Evolutionary conservation across 2,888 invertebrate genomes (phyloP), one percentile per base, ranked within the genome.

Genomic region (Limnephilus lunatus): DNA sequence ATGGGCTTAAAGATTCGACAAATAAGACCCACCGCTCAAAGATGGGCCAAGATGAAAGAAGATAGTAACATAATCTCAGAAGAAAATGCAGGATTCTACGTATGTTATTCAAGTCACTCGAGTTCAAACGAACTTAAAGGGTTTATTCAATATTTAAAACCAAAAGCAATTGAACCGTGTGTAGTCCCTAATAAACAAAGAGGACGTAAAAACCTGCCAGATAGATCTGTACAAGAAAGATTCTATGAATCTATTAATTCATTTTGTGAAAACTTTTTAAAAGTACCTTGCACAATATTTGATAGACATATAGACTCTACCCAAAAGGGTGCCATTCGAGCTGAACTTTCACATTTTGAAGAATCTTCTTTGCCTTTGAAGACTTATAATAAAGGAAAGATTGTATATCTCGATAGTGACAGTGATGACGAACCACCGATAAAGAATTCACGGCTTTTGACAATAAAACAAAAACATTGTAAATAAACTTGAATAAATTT

Each of bases 51-150:
- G n/a, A 95, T 95, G 94, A 94, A 94, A 93, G 92, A 94, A 68
- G 92, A 94, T 1, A 94, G 95, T 0, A 93, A 94, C 2, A 94
- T 95, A 14, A 94, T 48, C 48, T 95, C 0, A 94, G 92, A 92
- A 85, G 48, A 91, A 5, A 25, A 39, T 86, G 92, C 94, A 39
- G 94, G 94, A 25, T 83, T 93, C 0, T 92, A 91, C 89, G 96
- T 97, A 0, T 97, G 97, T 94, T 98, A 97, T 94, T 97, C 98
- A 0, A 97, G 97, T 32, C 98, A 98, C 94, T 97, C 98, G 5
- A 98, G 98, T 3, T 97, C 97, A 90, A 95, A 95, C 32, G 98
- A 98, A 95, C 95, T 98, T 0, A 94, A 96, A 85, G 96, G 97
- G 94, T 97, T 98, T 92, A 95, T 98, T 0, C 95, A 96, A 14